A percentile compares a stretch with the other conserved stretches of the same genome.
Evolutionary conservation across 2,888 invertebrate genomes (phyloP).

Genomic region (Agonopterix arenella): DNA sequence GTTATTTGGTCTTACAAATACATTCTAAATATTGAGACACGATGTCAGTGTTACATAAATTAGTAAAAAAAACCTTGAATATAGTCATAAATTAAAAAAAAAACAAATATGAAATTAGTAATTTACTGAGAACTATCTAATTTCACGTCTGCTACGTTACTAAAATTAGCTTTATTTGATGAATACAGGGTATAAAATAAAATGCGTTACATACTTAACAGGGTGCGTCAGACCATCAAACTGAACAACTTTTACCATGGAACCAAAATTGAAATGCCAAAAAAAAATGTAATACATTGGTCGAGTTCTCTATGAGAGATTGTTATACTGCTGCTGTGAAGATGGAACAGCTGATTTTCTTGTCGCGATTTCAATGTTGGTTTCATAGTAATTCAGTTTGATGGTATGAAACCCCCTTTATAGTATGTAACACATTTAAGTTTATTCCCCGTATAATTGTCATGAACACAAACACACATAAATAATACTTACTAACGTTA

Average conservation of each 20-base stretch:
- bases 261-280: no score
- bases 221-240: no score
- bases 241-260: no score
- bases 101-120: constrained; percentile 15
- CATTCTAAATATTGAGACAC: constrained; percentile 10
- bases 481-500: constrained; percentile 4
- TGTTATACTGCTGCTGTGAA: no score
- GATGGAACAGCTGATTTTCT: no score
- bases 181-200: no score
- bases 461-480: constrained; percentile 8
- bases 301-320: no score
- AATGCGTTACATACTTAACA: no score
- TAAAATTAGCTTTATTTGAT: not conserved
- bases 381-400: no score
- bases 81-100: constrained; percentile 10
- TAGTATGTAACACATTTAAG: constrained; percentile 2
- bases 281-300: no score
- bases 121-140: constrained; percentile 9
- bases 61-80: not conserved
- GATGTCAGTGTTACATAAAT: constrained; percentile 6
- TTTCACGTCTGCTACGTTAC: constrained; percentile 13
- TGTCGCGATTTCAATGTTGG: no score
- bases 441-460: constrained; percentile 7
- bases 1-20: constrained; percentile 36
- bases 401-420: not conserved